A percentile compares a stretch with the other conserved stretches of the same genome.
Evolutionary conservation across 2,888 invertebrate genomes (phyloP).

Genomic region (Ichneumoninae sp.): DNA sequence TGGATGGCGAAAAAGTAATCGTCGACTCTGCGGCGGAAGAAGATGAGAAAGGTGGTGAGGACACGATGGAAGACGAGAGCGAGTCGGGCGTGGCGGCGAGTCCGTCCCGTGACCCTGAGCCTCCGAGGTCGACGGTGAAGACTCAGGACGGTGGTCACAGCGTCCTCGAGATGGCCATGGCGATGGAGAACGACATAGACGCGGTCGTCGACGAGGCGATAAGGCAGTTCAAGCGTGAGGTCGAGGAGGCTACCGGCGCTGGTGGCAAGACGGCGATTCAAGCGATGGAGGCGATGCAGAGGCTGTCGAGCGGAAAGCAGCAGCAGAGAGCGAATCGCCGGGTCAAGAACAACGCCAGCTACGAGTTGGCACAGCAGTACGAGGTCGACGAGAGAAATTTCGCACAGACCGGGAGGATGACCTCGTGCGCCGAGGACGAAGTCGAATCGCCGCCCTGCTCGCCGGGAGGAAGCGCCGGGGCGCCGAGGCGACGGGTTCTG

Average conservation of each 20-base stretch:
- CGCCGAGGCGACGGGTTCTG: slow-evolving; percentile 68
- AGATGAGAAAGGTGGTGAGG: slow-evolving; percentile 30
- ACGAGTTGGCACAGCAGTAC: slow-evolving; percentile 81
- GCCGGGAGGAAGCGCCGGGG: slow-evolving; percentile 38
- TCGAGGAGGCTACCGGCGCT: slow-evolving; percentile 73
- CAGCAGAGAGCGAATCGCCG: slow-evolving; percentile 66
- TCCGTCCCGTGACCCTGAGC: neutral
- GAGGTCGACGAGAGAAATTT: slow-evolving; percentile 76
- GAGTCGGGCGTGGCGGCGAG: neutral
- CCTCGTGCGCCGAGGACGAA: slow-evolving; percentile 63
- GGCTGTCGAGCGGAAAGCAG: slow-evolving; percentile 60
- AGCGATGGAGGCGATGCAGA: slow-evolving; percentile 69
- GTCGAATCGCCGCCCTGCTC: slow-evolving; percentile 57
- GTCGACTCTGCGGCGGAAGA: slow-evolving; percentile 39
- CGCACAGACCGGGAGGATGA: slow-evolving; percentile 43
- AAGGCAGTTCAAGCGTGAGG: slow-evolving; percentile 76
- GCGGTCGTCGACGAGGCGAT: slow-evolving; percentile 79
- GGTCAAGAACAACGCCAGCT: slow-evolving; percentile 82
- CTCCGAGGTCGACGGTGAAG: slow-evolving; percentile 77
- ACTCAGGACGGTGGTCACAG: slow-evolving; percentile 80
- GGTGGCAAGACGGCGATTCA: slow-evolving; percentile 51
- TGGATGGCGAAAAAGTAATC: slow-evolving; percentile 70
- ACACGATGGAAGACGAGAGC: slow-evolving; percentile 12
- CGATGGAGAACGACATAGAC: slow-evolving; percentile 80
- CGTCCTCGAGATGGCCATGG: slow-evolving; percentile 78